Base-by-base conservation (phyloP, 2,797 vertebrate species). In the Chaetodon trifasciatus region DNA sequence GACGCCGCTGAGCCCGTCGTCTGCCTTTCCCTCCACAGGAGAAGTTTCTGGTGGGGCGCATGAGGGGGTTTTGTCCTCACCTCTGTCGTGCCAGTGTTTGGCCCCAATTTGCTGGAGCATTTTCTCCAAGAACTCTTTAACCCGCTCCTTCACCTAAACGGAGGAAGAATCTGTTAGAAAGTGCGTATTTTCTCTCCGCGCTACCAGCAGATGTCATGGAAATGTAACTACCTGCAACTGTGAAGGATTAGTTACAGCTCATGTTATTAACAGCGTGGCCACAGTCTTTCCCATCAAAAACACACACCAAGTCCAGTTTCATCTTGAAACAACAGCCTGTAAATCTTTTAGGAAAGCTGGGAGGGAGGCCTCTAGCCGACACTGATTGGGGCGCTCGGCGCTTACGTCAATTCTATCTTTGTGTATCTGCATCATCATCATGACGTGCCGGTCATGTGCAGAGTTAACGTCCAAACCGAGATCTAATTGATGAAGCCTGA, bases 61-160 rank as follows among this genome's bases (percentile, higher is more conserved):
- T 3, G 3, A 0, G 28, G 57, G n/a, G 19, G 46, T 5, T 17
- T 75, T 66, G 1, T 73, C 55, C 40, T 82, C 86, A 5, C 69
- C 86, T 57, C 90, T 66, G 70, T 82, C 69, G 0, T 64, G 23
- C 69, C 82, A 91, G 90, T 96, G 93, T n/a, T 95, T 72, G 0
- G 73, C 77, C 72, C 94, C 81, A 2, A 96, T 91, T n/a, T 93
- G 90, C 35, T 79, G 94, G 69, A 97, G 96, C 66, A 97, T 93
- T 88, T 94, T 95, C 76, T 96, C 92, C 88, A 97, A 93, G 84
- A 99, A 99, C 24, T 89, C 86, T 91, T 87, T 95, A 8, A 95
- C 95, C 16, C 97, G 96, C 72, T 91, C 82, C 88, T 95, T 97
- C 69, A 99, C 96, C 98, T 98, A 60, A 76, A 53, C 76, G 83